These are phyloP conservation scores for Porphyrio hochstetteri DNA, from an alignment of 2,113 vertebrate genomes.

Conservation along the genomic window DNA sequence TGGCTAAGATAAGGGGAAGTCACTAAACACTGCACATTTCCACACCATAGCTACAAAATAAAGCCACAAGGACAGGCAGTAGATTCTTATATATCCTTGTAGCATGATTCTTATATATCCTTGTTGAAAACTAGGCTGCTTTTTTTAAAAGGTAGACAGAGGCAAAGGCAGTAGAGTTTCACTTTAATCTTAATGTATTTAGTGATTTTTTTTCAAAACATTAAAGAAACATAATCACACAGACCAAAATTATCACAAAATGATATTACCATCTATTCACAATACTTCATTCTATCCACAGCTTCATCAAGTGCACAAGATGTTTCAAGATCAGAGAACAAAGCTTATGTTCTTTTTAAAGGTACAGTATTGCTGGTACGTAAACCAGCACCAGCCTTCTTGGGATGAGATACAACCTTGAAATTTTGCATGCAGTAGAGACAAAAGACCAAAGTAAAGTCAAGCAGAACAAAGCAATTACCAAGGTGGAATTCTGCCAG, in stretches of 20 bases:
- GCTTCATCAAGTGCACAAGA: not conserved
- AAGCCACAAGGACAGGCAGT: not conserved
- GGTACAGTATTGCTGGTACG: not conserved
- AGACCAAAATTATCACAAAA: conserved; percentile 37
- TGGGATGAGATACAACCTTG: conserved; percentile 31
- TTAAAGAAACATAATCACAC: conserved; percentile 11
- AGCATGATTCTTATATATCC: not conserved
- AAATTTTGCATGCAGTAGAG: conserved; percentile 57
- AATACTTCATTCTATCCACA: conserved; percentile 15
- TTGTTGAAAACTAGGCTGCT: not conserved
- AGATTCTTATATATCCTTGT: not conserved
- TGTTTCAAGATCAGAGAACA: conserved; percentile 41
- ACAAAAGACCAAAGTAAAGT: conserved; percentile 42
- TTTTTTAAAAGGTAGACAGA: not conserved
- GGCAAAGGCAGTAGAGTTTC: not conserved
- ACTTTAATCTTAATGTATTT: not conserved
- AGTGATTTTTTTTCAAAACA: conserved; percentile 9
- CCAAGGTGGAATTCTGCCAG: conserved; percentile 98
- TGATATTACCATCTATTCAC: not conserved
- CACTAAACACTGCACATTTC: not conserved
- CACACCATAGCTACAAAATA: not conserved
- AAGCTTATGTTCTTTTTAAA: conserved; percentile 30
- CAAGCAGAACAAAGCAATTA: conserved; percentile 78
- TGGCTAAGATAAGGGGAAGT: not conserved
- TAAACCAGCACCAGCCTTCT: conserved; percentile 27